phyloP scores from a whole-genome alignment of 2,797 vertebrate species.

The Chanos chanos region DNA sequence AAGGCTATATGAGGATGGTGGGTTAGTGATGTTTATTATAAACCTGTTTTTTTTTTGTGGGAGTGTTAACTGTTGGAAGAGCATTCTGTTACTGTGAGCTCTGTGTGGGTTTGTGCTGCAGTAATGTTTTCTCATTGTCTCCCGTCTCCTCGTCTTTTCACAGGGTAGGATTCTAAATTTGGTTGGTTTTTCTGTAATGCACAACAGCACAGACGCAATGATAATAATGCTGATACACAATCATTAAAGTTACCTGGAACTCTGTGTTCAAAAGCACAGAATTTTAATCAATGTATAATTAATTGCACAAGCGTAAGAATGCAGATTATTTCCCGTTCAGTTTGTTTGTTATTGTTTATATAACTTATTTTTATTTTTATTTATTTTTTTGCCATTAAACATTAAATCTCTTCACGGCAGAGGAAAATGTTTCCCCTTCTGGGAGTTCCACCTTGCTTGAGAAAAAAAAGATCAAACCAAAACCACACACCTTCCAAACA shows the following conservation, averaged over 20 bases:
- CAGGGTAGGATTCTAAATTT: no score
- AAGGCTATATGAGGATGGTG: no score
- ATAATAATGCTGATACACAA: constrained; percentile 33
- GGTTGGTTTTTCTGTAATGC: no score
- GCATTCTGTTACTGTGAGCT: no score
- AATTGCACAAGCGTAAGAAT: constrained; percentile 61
- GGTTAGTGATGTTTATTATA: no score
- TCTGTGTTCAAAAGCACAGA: constrained; percentile 58
- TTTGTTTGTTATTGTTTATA: constrained; percentile 56
- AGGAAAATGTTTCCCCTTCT: constrained; percentile 57
- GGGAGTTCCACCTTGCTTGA: constrained; percentile 67
- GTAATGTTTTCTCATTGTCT: no score
- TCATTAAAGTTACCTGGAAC: constrained; percentile 33
- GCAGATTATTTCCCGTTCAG: constrained; percentile 49
- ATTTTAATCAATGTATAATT: constrained; percentile 66
- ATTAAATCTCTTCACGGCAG: constrained; percentile 60
- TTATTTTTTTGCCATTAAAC: constrained; percentile 51
- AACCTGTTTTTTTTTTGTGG: no score
- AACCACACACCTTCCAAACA: constrained; percentile 60
- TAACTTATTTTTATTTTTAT: constrained; percentile 14
- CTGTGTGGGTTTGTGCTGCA: no score
- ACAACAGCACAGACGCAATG: no score
- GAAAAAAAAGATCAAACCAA: constrained; percentile 64
- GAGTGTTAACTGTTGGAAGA: no score
- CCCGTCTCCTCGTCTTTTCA: no score